phyloP scores from a whole-genome alignment of 1,140 invertebrate genomes.

The Oreohelix idahoensis region DNA sequence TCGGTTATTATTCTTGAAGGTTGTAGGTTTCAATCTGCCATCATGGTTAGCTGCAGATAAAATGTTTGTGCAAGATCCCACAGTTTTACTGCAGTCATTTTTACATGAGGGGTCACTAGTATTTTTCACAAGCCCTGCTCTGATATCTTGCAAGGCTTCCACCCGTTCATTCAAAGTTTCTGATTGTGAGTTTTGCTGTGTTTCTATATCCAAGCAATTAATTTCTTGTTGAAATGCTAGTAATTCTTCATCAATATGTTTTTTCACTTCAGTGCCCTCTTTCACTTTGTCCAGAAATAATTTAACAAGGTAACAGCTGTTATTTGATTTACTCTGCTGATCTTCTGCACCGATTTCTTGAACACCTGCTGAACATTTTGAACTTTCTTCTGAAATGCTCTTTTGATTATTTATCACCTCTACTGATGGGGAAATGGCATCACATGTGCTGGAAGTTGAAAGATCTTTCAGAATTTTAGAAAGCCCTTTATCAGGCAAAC shows the following conservation, averaged over 20 bases:
- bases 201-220: background rate
- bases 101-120: background rate
- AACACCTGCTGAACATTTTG: background rate
- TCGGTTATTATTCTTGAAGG: background rate
- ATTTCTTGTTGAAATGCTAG: background rate
- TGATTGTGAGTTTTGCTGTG: background rate
- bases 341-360: background rate
- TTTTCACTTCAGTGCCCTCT: background rate
- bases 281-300: background rate
- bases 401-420: background rate
- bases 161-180: background rate
- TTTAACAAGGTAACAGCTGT: background rate
- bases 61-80: background rate
- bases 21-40: background rate
- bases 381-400: background rate
- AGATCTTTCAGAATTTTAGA: too few relatives aligned
- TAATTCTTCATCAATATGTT: background rate
- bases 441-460: too few relatives aligned
- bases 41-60: background rate
- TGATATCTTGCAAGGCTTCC: background rate
- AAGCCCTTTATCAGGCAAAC: too few relatives aligned
- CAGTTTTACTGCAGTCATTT: background rate
- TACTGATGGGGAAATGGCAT: background rate
- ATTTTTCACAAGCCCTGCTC: background rate
- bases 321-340: background rate